Conservation (phyloP, 2,797 vertebrate genomes). For the Echiichthys vipera region DNA sequence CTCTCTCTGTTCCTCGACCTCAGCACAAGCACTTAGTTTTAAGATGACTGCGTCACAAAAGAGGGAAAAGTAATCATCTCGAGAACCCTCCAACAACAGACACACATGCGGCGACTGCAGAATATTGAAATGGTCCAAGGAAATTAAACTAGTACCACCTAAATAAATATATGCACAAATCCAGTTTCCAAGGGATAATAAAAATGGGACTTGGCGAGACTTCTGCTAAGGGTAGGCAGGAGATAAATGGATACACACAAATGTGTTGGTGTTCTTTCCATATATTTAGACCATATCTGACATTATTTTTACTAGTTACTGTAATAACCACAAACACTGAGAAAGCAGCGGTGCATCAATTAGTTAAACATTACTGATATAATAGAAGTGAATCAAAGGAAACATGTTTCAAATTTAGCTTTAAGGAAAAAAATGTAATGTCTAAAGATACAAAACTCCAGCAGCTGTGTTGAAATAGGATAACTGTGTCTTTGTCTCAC, state of each 20-base stretch:
- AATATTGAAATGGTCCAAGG: slow-evolving; percentile 18
- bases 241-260: not conserved
- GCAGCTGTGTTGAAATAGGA: not conserved
- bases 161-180: slow-evolving; percentile 1
- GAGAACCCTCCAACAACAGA: not conserved
- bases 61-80: slow-evolving; percentile 9
- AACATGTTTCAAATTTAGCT: not conserved
- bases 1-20: slow-evolving; percentile 2
- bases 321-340: not conserved
- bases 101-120: slow-evolving; percentile 7
- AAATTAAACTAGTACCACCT: not conserved
- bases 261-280: not conserved
- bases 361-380: not conserved
- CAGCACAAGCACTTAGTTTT: not conserved
- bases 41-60: slow-evolving; percentile 16
- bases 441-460: not conserved
- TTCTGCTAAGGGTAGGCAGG: too few relatives aligned
- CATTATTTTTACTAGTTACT: not conserved
- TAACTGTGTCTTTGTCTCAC: not conserved
- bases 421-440: not conserved
- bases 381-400: slow-evolving; percentile 1
- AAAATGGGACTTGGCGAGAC: not conserved
- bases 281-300: too few relatives aligned
- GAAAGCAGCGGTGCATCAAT: not conserved
- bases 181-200: not conserved